phyloP scores from a whole-genome alignment of 2,888 invertebrate genomes.

The Asteroscopus sphinx region DNA sequence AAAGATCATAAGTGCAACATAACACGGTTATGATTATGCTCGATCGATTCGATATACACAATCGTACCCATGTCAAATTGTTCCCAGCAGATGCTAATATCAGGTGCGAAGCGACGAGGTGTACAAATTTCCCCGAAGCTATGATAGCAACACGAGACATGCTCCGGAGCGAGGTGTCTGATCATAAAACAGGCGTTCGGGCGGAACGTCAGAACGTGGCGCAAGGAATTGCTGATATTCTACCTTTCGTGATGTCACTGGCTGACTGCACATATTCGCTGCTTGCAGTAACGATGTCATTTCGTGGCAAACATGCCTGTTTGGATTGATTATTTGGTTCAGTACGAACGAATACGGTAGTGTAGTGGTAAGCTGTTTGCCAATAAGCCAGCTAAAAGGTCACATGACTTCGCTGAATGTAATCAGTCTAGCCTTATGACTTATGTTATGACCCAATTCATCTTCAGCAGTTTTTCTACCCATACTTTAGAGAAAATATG shows the following conservation, averaged over 20 bases:
- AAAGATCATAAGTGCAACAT: too few relatives aligned
- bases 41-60: background rate
- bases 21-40: too few relatives aligned
- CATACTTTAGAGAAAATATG: too few relatives aligned
- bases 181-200: conserved; percentile 54
- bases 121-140: conserved; percentile 52
- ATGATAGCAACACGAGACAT: conserved; percentile 53
- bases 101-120: conserved; percentile 42
- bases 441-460: too few relatives aligned
- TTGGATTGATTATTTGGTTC: conserved; percentile 9
- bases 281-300: conserved; percentile 14
- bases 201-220: conserved; percentile 53
- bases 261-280: conserved; percentile 15
- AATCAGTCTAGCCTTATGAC: too few relatives aligned
- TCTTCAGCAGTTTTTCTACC: too few relatives aligned
- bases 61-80: background rate
- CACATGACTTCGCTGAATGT: too few relatives aligned
- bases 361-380: too few relatives aligned
- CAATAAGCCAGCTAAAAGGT: too few relatives aligned
- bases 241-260: conserved; percentile 54
- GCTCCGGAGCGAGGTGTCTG: conserved; percentile 48
- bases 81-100: conserved; percentile 20
- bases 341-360: background rate
- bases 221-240: conserved; percentile 61
- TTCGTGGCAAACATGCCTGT: conserved; percentile 8